phyloP scores from a whole-genome alignment of 1,140 invertebrate genomes.

The Zaprionus camerounensis region DNA sequence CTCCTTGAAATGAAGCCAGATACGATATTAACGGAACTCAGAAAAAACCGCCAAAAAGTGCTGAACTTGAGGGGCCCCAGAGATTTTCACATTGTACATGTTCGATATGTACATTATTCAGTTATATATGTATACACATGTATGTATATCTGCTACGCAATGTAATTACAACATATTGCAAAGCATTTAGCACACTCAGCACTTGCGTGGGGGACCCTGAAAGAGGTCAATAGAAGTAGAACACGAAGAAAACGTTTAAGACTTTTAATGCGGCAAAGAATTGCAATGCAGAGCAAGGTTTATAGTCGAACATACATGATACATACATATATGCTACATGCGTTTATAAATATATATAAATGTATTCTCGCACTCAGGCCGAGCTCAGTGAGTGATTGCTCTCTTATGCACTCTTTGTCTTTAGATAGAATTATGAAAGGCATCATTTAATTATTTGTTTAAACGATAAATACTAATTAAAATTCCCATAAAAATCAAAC shows the following conservation, averaged over 20 bases:
- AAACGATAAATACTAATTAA: constrained; percentile 56
- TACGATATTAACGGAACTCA: constrained; percentile 47
- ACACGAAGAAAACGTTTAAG: constrained; percentile 20
- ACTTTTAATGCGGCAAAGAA: constrained; percentile 32
- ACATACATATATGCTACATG: background rate
- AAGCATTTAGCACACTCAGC: constrained; percentile 34
- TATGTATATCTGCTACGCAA: background rate
- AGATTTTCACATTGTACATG: constrained; percentile 27
- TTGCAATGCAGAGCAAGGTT: constrained; percentile 46
- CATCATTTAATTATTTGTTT: constrained; percentile 15
- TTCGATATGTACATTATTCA: constrained; percentile 22
- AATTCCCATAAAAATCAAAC: constrained; percentile 52
- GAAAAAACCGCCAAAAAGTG: constrained; percentile 22
- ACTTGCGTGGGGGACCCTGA: constrained; percentile 1
- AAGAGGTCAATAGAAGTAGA: constrained; percentile 43
- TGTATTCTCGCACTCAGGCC: too few relatives aligned
- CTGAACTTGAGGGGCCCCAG: constrained; percentile 9
- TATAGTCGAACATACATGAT: background rate
- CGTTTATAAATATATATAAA: background rate
- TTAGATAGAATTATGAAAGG: background rate
- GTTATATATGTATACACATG: background rate
- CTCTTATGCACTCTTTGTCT: too few relatives aligned
- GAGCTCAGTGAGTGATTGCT: too few relatives aligned
- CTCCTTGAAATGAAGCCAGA: constrained; percentile 55
- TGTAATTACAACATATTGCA: constrained; percentile 24